These are phyloP conservation scores for Calidris pygmaea DNA, from an alignment of 2,113 vertebrate species.

Conservation along the genomic window DNA sequence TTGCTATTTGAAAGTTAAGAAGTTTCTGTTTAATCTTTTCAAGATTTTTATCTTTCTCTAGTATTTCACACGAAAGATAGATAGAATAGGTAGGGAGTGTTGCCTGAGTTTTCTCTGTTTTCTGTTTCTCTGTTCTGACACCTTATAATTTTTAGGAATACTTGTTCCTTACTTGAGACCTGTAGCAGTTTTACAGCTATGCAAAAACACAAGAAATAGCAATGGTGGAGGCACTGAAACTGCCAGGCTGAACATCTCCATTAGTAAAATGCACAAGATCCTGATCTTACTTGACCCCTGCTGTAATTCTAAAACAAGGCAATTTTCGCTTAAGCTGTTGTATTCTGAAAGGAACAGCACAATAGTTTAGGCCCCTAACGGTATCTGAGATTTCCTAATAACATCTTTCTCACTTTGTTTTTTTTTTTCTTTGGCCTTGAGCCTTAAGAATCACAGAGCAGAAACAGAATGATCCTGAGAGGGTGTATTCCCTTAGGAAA, in stretches of 20 bases:
- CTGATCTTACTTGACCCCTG: not conserved
- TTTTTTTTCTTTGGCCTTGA: not conserved
- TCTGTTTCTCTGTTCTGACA: not conserved
- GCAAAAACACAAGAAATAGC: constrained; percentile 15
- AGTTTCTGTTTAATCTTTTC: not conserved
- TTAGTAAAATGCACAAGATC: not conserved
- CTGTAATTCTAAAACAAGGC: not conserved
- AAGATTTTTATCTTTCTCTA: not conserved
- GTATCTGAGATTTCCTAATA: not conserved
- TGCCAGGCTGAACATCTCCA: constrained; percentile 4
- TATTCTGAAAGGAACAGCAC: not conserved
- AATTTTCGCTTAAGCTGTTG: not conserved
- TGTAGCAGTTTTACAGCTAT: not conserved
- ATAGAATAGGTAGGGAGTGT: not conserved
- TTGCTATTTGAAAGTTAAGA: not conserved
- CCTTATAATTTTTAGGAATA: not conserved
- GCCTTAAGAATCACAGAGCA: not conserved
- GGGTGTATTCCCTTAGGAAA: not conserved
- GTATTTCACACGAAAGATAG: not conserved
- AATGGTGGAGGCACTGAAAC: not conserved
- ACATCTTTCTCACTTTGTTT: not conserved
- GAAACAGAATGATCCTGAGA: not conserved
- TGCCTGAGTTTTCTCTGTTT: not conserved
- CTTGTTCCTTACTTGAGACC: not conserved
- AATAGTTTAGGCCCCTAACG: not conserved